Evolutionary conservation across 2,113 vertebrate genomes (phyloP), one percentile per base, ranked within the genome.

Genomic region (Myocastor coypus): DNA sequence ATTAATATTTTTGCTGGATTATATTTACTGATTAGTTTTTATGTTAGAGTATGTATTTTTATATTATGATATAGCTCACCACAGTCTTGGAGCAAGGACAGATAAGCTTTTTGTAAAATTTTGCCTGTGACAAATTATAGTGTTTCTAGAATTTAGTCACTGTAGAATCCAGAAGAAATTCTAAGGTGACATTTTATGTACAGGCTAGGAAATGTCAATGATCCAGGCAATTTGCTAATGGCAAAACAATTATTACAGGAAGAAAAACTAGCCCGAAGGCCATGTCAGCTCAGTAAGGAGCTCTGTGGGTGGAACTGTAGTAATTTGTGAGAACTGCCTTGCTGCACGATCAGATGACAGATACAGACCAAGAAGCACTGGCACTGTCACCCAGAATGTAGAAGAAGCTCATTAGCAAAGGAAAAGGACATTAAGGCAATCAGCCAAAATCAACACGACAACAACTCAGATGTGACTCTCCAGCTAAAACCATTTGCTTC

Each of bases 321-420:
- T 89, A 87, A 96, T 96, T 89, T 87, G 89, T 82, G 83, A 89
- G 87, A 84, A 34, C 9, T 26, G 93, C 52, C 57, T 93, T 50
- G 46, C 40, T 42, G 66, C 92, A 89, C 0, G 0, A 37, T 42
- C 14, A 94, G 69, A 83, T 77, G 90, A 94, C 7, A 26, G 69
- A 84, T 40, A 73, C 14, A 42, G 64, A 83, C 83, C 93, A 84
- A 97, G 87, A 96, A 92, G 83, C 81, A 85, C 34, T 92, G 95
- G 20, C 52, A 77, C 87, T 95, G 77, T 95, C 26, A 28, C 75
- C 52, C 46, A 12, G 59, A 84, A 82, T 37, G 19, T 10, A 75
- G 84, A 86, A 93, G 14, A 90, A 87, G 68, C 91, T 3, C 63
- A 46, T 92, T 66, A 87, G 81, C n/a, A 87, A 95, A 89, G 64